These are phyloP conservation scores for Pelosia muscerda DNA, from an alignment of 2,888 invertebrate genomes.

Conservation along the genomic window DNA sequence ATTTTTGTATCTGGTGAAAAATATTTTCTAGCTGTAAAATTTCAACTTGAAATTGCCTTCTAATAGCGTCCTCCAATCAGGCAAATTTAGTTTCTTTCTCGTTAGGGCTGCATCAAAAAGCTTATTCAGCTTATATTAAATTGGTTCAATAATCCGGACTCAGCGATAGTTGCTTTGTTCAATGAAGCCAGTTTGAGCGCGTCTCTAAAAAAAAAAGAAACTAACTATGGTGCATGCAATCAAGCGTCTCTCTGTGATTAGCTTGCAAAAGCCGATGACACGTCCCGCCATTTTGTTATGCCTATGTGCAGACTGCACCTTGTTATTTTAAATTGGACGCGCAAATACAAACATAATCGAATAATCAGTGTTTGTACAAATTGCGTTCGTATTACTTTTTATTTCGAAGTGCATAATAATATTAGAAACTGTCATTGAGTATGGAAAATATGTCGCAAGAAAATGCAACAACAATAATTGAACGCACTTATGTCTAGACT, in stretches of 20 bases:
- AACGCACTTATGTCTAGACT: neutral
- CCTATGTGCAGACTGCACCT: conserved; percentile 67
- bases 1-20: too few species aligned
- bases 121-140: conserved; percentile 75
- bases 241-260: conserved; percentile 76
- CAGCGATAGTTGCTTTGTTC: conserved; percentile 77
- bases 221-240: conserved; percentile 70
- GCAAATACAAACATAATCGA: conserved; percentile 57
- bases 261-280: conserved; percentile 76
- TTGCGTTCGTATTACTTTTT: conserved; percentile 31
- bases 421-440: neutral
- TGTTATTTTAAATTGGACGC: conserved; percentile 80
- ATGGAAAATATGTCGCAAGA: neutral
- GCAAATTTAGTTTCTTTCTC: conserved; percentile 55
- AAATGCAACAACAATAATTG: neutral
- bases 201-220: conserved; percentile 64
- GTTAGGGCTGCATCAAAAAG: conserved; percentile 69
- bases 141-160: conserved; percentile 78
- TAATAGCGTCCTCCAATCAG: conserved; percentile 55
- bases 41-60: conserved; percentile 32
- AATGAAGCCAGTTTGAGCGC: conserved; percentile 72
- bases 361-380: conserved; percentile 55
- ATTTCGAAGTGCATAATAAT: neutral
- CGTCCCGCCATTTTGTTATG: conserved; percentile 72
- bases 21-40: conserved; percentile 8